phyloP scores from a whole-genome alignment of 2,888 invertebrate genomes.

The Epinotia ramella region DNA sequence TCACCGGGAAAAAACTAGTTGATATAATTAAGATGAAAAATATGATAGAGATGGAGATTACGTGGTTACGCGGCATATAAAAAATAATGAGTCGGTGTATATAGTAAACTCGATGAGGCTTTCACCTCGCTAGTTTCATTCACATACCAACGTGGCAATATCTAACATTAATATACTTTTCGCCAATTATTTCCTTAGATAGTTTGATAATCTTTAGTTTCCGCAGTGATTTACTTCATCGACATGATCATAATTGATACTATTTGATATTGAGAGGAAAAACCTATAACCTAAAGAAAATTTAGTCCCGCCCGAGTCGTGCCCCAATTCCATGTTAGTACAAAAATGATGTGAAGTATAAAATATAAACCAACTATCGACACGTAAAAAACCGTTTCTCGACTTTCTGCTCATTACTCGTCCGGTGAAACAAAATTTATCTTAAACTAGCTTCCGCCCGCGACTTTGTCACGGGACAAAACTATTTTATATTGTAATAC shows the following conservation, averaged over 20 bases:
- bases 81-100: conserved; percentile 8
- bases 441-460: no score
- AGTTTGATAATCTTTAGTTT: no score
- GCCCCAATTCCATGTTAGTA: background rate
- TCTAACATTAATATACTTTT: background rate
- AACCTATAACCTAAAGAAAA: background rate
- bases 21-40: conserved; percentile 24
- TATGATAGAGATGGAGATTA: conserved; percentile 17
- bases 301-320: background rate
- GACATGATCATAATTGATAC: no score
- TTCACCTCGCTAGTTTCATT: background rate
- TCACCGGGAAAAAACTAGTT: conserved; percentile 14
- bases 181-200: no score
- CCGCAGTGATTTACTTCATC: no score
- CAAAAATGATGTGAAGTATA: background rate
- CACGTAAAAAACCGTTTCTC: no score
- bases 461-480: no score
- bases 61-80: conserved; percentile 16
- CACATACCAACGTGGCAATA: background rate
- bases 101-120: background rate
- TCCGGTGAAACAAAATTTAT: no score
- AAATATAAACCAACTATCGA: no score
- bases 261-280: background rate
- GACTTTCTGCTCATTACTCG: no score
- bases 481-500: no score